Evolutionary conservation across 2,113 vertebrate species (phyloP).

Genomic region (Ageneiosus marmoratus): DNA sequence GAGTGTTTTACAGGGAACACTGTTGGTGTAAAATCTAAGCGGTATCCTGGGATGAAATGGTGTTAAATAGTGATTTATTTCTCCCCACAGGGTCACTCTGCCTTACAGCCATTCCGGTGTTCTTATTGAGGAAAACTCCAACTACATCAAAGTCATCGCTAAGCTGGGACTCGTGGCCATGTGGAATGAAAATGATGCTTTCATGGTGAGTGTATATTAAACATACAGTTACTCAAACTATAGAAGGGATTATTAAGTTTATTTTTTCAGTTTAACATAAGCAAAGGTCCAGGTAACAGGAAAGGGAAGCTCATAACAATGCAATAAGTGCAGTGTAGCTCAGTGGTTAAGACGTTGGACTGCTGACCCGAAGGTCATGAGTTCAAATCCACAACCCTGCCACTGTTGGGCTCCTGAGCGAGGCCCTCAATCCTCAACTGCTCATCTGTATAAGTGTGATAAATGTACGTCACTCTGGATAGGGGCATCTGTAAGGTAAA

Average conservation of each 20-base stretch:
- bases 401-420: too few relatives aligned
- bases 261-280: too few relatives aligned
- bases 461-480: too few relatives aligned
- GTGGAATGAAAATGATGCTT: conserved; percentile 79
- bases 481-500: too few relatives aligned
- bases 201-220: conserved; percentile 70
- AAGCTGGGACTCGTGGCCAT: conserved; percentile 78
- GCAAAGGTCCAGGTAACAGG: too few relatives aligned
- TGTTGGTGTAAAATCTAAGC: background rate
- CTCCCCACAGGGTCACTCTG: conserved; percentile 66
- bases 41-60: background rate
- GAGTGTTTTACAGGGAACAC: background rate
- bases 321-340: background rate
- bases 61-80: conserved; percentile 3
- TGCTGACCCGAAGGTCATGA: too few relatives aligned
- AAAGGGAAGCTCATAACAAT: too few relatives aligned
- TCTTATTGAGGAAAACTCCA: conserved; percentile 70
- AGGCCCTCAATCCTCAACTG: too few relatives aligned
- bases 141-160: conserved; percentile 74
- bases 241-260: too few relatives aligned
- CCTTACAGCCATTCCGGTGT: conserved; percentile 79
- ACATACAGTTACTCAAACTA: background rate
- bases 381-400: too few relatives aligned
- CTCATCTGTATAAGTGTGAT: too few relatives aligned
- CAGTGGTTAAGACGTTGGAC: too few relatives aligned